phyloP scores from a whole-genome alignment of 2,888 invertebrate species.

The Periphyllus acericola region DNA sequence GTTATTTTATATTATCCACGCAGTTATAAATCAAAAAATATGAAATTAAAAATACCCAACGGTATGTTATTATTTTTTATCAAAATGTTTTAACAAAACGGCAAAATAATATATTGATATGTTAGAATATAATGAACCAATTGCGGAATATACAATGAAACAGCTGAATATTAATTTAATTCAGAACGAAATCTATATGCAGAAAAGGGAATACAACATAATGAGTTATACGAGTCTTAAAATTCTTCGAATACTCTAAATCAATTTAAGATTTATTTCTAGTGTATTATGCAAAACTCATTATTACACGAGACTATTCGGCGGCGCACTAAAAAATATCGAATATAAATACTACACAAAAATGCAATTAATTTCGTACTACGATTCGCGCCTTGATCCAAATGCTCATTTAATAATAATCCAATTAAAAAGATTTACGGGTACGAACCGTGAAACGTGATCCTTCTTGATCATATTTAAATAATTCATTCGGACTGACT shows the following conservation, averaged over 20 bases:
- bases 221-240: not conserved
- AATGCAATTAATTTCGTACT: slow-evolving; percentile 10
- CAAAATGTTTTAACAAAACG: not conserved
- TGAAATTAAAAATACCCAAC: not conserved
- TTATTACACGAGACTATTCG: not conserved
- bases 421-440: not conserved
- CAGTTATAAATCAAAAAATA: not conserved
- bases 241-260: slow-evolving; percentile 17
- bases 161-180: not conserved
- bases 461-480: not conserved
- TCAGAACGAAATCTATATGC: not conserved
- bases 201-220: not conserved
- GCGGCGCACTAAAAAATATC: not conserved
- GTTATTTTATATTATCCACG: not conserved
- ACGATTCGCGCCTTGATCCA: not conserved
- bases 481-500: not conserved
- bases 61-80: not conserved
- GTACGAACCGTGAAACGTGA: not conserved
- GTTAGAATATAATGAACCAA: not conserved
- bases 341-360: slow-evolving; percentile 6
- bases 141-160: not conserved
- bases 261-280: slow-evolving; percentile 12
- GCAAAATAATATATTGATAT: too few relatives aligned
- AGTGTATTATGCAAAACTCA: slow-evolving; percentile 13
- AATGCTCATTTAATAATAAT: not conserved